phyloP scores from a whole-genome alignment of 1,140 invertebrate species.

The Tetramorium parvispinum region DNA sequence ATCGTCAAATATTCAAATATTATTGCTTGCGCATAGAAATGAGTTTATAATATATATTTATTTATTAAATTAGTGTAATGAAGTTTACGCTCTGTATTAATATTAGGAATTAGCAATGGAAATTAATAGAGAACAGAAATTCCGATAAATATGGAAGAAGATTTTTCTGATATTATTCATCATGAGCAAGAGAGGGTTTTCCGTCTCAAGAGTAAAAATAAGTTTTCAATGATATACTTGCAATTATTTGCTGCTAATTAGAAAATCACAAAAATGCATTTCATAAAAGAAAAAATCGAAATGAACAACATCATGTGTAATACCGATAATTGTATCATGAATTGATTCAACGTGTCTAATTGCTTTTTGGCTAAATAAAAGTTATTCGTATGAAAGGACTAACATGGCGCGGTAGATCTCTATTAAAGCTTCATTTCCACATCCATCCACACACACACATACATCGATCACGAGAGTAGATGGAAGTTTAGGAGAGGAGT shows the following conservation, averaged over 20 bases:
- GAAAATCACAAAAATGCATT: not conserved
- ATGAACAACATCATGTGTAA: not conserved
- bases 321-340: not conserved
- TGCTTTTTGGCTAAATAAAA: not conserved
- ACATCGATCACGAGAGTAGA: constrained; percentile 44
- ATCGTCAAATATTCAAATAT: constrained; percentile 19
- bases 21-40: no score
- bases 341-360: not conserved
- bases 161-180: not conserved
- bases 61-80: not conserved
- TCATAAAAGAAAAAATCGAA: not conserved
- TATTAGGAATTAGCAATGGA: not conserved
- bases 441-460: constrained; percentile 42
- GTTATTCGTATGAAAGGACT: constrained; percentile 8
- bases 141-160: not conserved
- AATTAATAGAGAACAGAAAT: not conserved
- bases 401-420: not conserved
- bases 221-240: constrained; percentile 21
- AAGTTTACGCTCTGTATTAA: not conserved
- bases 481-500: constrained; percentile 22
- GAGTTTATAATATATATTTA: not conserved
- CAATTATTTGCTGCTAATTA: constrained; percentile 25
- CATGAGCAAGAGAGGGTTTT: not conserved
- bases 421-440: constrained; percentile 41
- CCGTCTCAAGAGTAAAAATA: not conserved